Percentiles rank a stretch among this genome's conserved stretches.
These are phyloP conservation scores for Dolichallabes microphthalmus DNA, from an alignment of 2,113 vertebrate genomes.

Conservation along the genomic window DNA sequence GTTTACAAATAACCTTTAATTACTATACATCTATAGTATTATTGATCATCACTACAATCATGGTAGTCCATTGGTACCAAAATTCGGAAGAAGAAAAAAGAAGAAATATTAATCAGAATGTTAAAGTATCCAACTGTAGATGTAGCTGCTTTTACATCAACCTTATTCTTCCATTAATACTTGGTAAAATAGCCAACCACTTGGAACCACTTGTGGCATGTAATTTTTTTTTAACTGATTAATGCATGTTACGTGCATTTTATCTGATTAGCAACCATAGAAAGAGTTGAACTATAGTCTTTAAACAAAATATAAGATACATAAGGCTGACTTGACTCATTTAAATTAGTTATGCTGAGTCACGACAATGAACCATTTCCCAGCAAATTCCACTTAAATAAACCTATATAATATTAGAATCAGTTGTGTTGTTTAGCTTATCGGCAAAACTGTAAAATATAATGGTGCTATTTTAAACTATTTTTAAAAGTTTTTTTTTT, in stretches of 20 bases:
- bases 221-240: too few species aligned
- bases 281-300: too few species aligned
- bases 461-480: neutral
- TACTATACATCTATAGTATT: neutral
- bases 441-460: neutral
- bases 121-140: neutral
- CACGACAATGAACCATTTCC: conserved; percentile 8
- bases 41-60: neutral
- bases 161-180: too few species aligned
- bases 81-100: neutral
- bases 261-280: too few species aligned
- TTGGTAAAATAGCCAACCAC: too few species aligned
- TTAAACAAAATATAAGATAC: neutral
- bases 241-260: too few species aligned
- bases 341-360: conserved; percentile 14
- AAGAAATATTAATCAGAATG: neutral
- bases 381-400: neutral
- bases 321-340: neutral
- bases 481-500: neutral
- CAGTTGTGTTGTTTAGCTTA: conserved; percentile 8
- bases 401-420: neutral
- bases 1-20: neutral
- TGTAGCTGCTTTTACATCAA: too few species aligned
- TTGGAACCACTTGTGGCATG: too few species aligned
- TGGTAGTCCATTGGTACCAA: neutral